Conservation (phyloP, 1,140 invertebrate species). For the Aphis craccivora region DNA sequence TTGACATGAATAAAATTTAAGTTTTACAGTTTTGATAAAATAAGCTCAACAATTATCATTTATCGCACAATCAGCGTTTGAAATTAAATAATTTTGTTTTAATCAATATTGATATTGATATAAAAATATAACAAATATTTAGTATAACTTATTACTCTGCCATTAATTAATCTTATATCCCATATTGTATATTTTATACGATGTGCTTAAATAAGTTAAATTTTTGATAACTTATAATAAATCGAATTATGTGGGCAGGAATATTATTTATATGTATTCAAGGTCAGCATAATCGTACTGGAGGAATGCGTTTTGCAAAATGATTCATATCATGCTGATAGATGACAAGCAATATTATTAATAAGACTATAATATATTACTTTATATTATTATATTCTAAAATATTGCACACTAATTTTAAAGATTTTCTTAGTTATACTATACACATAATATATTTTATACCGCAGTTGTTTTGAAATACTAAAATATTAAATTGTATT, state of each 20-base stretch:
- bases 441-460: not conserved
- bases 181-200: not conserved
- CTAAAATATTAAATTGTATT: not conserved
- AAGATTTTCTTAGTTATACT: not conserved
- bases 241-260: not conserved
- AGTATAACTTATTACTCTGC: not conserved
- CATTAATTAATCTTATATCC: not conserved
- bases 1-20: not conserved
- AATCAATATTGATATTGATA: not conserved
- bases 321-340: not conserved
- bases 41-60: not conserved
- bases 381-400: not conserved
- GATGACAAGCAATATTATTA: not conserved
- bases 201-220: not conserved
- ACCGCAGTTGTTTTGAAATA: not conserved
- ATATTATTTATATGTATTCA: slow-evolving; percentile 1
- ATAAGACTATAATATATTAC: not conserved
- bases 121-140: not conserved
- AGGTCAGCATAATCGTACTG: not conserved
- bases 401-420: not conserved
- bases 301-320: not conserved
- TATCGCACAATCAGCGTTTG: too few species aligned
- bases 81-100: not conserved
- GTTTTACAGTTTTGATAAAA: not conserved
- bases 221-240: not conserved